These are phyloP conservation scores for Alosa sapidissima DNA, from an alignment of 2,797 vertebrate species.

Conservation along the genomic window DNA sequence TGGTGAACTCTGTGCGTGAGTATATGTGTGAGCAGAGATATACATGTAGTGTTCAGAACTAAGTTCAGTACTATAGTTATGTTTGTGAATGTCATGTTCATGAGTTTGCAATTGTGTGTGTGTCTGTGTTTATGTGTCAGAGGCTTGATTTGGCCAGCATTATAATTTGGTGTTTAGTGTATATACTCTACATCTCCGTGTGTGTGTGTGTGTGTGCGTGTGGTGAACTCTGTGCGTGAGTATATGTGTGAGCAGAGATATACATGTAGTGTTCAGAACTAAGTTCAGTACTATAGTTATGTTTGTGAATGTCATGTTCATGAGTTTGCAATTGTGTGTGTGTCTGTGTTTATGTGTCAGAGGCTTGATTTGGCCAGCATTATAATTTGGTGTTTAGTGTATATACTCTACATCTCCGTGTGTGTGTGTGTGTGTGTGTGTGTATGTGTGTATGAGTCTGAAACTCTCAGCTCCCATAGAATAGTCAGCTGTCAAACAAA, in stretches of 20 bases:
- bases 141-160: too few species aligned
- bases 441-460: neutral
- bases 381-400: too few species aligned
- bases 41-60: too few species aligned
- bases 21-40: constrained; percentile 31
- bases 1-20: constrained; percentile 46
- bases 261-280: too few species aligned
- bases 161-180: too few species aligned
- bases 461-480: neutral
- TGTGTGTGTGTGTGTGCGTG: constrained; percentile 11
- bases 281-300: neutral
- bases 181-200: too few species aligned
- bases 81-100: constrained; percentile 47
- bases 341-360: neutral
- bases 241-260: constrained; percentile 30
- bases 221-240: constrained; percentile 47
- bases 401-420: neutral
- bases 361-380: too few species aligned
- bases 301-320: constrained; percentile 47
- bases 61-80: neutral
- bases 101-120: constrained; percentile 19
- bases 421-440: neutral
- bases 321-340: constrained; percentile 19
- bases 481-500: neutral
- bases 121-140: neutral